A percentile compares a stretch with the other conserved stretches of the same genome.
Evolutionary conservation across 23 tunicate genomes (phyloP).

Genomic region (Oikopleura vanhoeffeni): DNA sequence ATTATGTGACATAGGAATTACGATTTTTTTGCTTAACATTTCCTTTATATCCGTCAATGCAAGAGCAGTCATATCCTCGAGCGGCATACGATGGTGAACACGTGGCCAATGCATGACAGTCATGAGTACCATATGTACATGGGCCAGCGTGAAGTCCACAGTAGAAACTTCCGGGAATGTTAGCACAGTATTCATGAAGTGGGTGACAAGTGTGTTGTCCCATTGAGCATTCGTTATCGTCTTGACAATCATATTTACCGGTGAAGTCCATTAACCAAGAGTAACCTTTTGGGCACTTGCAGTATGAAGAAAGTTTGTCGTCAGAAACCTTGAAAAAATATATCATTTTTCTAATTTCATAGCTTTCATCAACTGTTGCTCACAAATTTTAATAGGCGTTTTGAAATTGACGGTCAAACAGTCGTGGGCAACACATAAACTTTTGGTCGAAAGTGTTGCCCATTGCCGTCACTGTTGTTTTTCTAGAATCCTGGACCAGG

Average conservation of each 20-base stretch:
- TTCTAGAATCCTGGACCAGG: too few species aligned
- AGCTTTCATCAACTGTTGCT: too few species aligned
- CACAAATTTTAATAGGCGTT: too few species aligned
- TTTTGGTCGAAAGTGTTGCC: too few species aligned
- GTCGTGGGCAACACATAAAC: too few species aligned
- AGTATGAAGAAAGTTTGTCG: background rate
- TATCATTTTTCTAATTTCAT: too few species aligned
- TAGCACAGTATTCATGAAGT: background rate
- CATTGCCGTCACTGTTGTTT: too few species aligned
- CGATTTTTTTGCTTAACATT: too few species aligned
- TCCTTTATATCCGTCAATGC: background rate
- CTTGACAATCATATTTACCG: background rate
- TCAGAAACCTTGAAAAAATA: background rate
- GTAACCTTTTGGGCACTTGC: background rate
- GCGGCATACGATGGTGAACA: background rate
- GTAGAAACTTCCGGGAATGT: background rate
- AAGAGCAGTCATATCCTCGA: background rate
- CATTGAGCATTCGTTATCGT: background rate
- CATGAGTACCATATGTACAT: background rate
- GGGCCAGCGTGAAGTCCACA: background rate
- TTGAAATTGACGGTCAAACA: too few species aligned
- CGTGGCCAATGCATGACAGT: background rate
- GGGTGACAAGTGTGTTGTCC: background rate
- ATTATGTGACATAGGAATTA: too few species aligned
- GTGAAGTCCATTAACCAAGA: background rate